Percentiles rank a stretch among this genome's conserved stretches.
phyloP scores from a whole-genome alignment of 2,888 invertebrate species.

The Xylophagus ater region DNA sequence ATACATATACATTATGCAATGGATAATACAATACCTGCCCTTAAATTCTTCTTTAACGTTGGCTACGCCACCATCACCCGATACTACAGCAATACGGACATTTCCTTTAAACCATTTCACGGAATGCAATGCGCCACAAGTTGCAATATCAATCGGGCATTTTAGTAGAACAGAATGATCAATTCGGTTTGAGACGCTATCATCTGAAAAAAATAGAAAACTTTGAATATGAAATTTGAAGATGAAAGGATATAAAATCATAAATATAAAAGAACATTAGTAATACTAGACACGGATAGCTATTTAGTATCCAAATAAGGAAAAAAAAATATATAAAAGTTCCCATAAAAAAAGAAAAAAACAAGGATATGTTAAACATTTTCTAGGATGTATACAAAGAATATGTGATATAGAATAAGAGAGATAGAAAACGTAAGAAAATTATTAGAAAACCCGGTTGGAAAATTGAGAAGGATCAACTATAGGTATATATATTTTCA shows the following conservation, averaged over 20 bases:
- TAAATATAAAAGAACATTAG: not conserved
- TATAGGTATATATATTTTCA: too few relatives aligned
- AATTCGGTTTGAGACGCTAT: slow-evolving; percentile 33
- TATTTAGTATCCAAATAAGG: too few relatives aligned
- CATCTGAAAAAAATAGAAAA: slow-evolving; percentile 26
- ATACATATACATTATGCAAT: too few relatives aligned
- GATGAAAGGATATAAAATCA: not conserved
- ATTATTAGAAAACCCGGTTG: too few relatives aligned
- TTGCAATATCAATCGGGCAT: slow-evolving; percentile 53
- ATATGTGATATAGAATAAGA: too few relatives aligned
- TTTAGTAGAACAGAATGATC: slow-evolving; percentile 48
- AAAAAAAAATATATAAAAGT: too few relatives aligned
- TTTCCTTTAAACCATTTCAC: slow-evolving; percentile 67
- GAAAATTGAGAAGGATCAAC: too few relatives aligned
- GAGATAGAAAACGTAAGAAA: too few relatives aligned
- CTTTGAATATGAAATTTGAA: not conserved
- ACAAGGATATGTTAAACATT: too few relatives aligned
- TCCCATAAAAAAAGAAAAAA: too few relatives aligned
- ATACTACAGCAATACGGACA: slow-evolving; percentile 38
- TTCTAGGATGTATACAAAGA: too few relatives aligned
- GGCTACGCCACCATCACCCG: slow-evolving; percentile 36
- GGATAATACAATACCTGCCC: too few relatives aligned
- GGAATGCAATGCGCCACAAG: slow-evolving; percentile 63
- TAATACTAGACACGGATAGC: not conserved
- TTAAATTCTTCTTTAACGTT: slow-evolving; percentile 34